Percentiles rank a stretch among this genome's conserved stretches.
Evolutionary conservation across 1,140 invertebrate genomes (phyloP).

Genomic region (Marisa cornuarietis): DNA sequence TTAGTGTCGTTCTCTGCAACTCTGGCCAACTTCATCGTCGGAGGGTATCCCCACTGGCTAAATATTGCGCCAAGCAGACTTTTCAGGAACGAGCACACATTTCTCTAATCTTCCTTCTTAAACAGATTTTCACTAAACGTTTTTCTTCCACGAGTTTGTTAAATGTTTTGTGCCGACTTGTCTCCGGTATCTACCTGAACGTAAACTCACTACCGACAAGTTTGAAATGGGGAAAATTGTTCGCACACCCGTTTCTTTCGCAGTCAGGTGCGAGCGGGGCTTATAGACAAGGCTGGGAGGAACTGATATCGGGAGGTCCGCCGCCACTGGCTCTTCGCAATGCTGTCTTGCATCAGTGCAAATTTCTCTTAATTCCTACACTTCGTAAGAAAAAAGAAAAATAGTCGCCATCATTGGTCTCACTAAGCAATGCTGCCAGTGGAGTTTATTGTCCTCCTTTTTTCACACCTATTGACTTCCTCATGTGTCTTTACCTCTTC

Average conservation of each 20-base stretch:
- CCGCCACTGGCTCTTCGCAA: slow-evolving; percentile 1
- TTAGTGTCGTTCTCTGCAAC: too few relatives aligned
- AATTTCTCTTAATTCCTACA: slow-evolving; percentile 16
- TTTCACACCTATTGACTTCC: neutral
- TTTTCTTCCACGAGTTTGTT: too few relatives aligned
- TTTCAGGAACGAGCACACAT: too few relatives aligned
- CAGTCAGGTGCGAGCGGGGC: neutral
- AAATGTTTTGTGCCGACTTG: too few relatives aligned
- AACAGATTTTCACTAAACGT: too few relatives aligned
- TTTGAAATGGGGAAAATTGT: neutral
- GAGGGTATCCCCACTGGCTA: too few relatives aligned
- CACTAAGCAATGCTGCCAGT: slow-evolving; percentile 15
- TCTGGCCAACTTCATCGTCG: too few relatives aligned
- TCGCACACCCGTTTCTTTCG: neutral
- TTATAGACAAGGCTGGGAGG: neutral
- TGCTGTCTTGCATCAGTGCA: slow-evolving; percentile 10
- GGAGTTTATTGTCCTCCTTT: slow-evolving; percentile 20
- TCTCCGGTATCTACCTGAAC: neutral
- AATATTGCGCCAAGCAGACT: too few relatives aligned
- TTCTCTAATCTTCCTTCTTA: too few relatives aligned
- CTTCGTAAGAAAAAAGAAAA: slow-evolving; percentile 20
- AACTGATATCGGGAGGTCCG: slow-evolving; percentile 5
- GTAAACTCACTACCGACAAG: neutral
- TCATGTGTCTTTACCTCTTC: too few relatives aligned
- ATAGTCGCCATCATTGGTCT: slow-evolving; percentile 13